Base-by-base conservation (phyloP, 2,113 vertebrate genomes). In the Sinocyclocheilus grahami region DNA sequence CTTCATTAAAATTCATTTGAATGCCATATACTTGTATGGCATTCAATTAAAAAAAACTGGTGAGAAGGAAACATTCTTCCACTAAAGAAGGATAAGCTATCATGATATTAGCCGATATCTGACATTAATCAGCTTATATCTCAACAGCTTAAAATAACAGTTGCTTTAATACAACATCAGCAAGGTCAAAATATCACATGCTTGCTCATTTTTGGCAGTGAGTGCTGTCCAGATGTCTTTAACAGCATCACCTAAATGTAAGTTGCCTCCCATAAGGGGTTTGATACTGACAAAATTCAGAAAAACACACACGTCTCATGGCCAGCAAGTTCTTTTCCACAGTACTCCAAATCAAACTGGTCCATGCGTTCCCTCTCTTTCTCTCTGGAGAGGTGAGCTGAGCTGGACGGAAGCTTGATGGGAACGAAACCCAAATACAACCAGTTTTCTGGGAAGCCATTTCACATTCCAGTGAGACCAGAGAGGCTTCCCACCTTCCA, bases 381-480 rank as follows among this genome's bases (percentile, higher is more conserved):
- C 62, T 85, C 67, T 65, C 46, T 82, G 30, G 53, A 78, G 62
- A 83, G 77, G 69, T 71, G 63, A 85, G 86, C 78, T 60, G 78
- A 65, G 39, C 67, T n/a, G 46, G 78, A 89, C 30, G 60, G 86
- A 85, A 53, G 48, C 55, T 80, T 46, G 90, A 90, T 67, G 85
- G 87, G 90, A 87, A 89, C 79, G 62, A 90, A 92, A 88, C 89
- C 86, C 90, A 90, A 92, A 94, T 85, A 91, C 92, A 93, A 93
- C 88, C 90, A 90, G 87, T 90, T 88, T 89, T 92, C 87, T n/a
- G 88, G 84, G 90, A 93, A 94, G 91, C 91, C 84, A 91, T 92
- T 91, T 86, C 90, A 88, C 90, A 89, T 90, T 91, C 89, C 88
- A 92, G 85, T 90, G 88, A 89, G 84, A 1, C 77, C 72, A 87